Evolutionary conservation across 2,113 vertebrate species (phyloP), one percentile per base, ranked within the genome.

Genomic region (Hyperoodon ampullatus): DNA sequence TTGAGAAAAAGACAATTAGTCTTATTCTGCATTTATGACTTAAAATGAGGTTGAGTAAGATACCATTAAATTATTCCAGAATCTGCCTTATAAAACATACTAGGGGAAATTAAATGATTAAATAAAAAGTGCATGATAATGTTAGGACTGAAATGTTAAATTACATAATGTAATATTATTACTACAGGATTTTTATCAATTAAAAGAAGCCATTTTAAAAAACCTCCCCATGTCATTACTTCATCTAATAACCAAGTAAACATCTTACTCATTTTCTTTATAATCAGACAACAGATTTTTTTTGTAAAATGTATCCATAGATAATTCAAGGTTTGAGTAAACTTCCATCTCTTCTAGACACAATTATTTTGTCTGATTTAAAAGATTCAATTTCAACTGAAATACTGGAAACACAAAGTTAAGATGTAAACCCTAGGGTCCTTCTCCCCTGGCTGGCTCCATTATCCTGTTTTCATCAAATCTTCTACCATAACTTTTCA

Each of bases 1-100:
- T 98, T 89, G 84, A 99, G 89, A 98, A 98, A 98, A 85, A 98
- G 10, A 98, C 94, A 98, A 97, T 98, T 97, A 99, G 93, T 97
- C 84, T 92, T 86, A 39, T 87, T 98, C 70, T 92, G 3, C 91
- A 96, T 91, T 30, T 94, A 3, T 21, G 89, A 14, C 35, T 86
- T 72, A 87, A 53, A 96, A 55, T 19, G 85, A 82, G 30, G 82
- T n/a, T 92, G 14, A 90, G n/a, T 65, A 55, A 86, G 19, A 78
- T 50, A 14, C 68, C 44, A 44, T 12, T 88, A 78, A 88, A 90
- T 63, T 91, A 80, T 50, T 65, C 53, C 77, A 87, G 55, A n/a
- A 4, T 24, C 11, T 90, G 42, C 44, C 87, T n/a, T 42, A 23
- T 74, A 47, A 80, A 60, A 39, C 33, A 44, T 58, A 94, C 33